These are phyloP conservation scores for Drosophila kurseongensis DNA, from an alignment of 1,140 invertebrate genomes.

Conservation along the genomic window DNA sequence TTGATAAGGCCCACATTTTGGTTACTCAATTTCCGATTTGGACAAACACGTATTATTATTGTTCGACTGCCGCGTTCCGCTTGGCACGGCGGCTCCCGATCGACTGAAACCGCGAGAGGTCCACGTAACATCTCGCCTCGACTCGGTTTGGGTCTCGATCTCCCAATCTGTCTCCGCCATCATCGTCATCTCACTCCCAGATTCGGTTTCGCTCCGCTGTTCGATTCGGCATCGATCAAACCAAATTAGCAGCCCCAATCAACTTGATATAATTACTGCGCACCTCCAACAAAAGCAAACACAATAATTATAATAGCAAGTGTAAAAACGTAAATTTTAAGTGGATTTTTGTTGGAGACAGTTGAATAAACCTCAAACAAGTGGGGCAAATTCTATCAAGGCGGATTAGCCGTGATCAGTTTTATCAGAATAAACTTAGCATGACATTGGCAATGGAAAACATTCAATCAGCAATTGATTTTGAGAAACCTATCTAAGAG, in stretches of 20 bases:
- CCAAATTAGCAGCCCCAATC: conserved; percentile 21
- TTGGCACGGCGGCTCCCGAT: conserved; percentile 22
- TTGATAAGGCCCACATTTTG: conserved; percentile 67
- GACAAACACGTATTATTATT: neutral
- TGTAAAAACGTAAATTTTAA: conserved; percentile 1
- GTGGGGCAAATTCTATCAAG: neutral
- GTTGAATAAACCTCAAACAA: conserved; percentile 6
- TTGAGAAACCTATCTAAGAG: no score
- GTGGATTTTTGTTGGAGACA: neutral
- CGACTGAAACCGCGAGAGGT: conserved; percentile 28
- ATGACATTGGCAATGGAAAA: neutral
- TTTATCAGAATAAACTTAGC: conserved; percentile 2
- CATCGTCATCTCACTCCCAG: conserved; percentile 5
- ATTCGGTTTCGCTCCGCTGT: conserved; percentile 8
- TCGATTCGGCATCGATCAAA: conserved; percentile 12
- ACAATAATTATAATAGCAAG: conserved; percentile 22
- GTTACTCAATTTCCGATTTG: conserved; percentile 31
- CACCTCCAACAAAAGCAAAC: conserved; percentile 4
- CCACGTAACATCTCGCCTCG: conserved; percentile 37
- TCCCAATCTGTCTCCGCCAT: conserved; percentile 8
- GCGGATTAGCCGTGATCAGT: conserved; percentile 5
- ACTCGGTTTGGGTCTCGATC: conserved; percentile 22
- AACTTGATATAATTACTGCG: neutral
- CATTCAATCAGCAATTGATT: no score
- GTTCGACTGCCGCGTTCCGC: conserved; percentile 20